These are phyloP conservation scores for Acanthosepion pharaonis DNA, from an alignment of 2,888 invertebrate species.

Conservation along the genomic window DNA sequence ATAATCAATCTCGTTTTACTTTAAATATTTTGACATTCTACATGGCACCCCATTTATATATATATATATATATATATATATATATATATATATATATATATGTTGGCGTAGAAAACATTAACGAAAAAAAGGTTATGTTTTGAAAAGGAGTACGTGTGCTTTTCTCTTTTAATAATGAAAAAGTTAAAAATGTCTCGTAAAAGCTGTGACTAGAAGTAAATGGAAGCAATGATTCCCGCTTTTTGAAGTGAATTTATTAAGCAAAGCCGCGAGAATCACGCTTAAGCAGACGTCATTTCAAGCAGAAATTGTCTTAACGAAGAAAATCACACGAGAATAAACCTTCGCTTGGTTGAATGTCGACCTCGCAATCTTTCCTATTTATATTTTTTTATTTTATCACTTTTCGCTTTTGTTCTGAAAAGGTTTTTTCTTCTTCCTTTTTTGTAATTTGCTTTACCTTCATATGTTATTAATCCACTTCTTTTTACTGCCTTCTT, in stretches of 20 bases:
- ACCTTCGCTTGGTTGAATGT: neutral
- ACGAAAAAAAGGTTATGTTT: neutral
- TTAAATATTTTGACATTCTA: too few relatives aligned
- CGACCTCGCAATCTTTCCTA: neutral
- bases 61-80: neutral
- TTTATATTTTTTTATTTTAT: neutral
- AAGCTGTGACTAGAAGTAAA: neutral
- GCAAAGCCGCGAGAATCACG: constrained; percentile 20
- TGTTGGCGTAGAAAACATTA: neutral
- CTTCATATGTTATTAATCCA: neutral
- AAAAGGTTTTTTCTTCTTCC: neutral
- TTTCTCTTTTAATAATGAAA: neutral
- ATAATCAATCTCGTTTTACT: too few relatives aligned
- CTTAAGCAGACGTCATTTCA: neutral
- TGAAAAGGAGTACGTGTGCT: neutral
- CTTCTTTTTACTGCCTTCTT: too few relatives aligned
- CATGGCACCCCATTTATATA: too few relatives aligned
- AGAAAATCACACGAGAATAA: neutral
- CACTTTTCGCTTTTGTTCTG: neutral
- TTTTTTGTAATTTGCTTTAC: neutral
- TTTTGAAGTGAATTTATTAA: constrained; percentile 1
- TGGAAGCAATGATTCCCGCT: neutral
- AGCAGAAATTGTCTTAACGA: neutral
- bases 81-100: neutral
- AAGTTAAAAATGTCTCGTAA: neutral